phyloP scores from a whole-genome alignment of 2,888 invertebrate species.

The Gymnosoma rotundatum region DNA sequence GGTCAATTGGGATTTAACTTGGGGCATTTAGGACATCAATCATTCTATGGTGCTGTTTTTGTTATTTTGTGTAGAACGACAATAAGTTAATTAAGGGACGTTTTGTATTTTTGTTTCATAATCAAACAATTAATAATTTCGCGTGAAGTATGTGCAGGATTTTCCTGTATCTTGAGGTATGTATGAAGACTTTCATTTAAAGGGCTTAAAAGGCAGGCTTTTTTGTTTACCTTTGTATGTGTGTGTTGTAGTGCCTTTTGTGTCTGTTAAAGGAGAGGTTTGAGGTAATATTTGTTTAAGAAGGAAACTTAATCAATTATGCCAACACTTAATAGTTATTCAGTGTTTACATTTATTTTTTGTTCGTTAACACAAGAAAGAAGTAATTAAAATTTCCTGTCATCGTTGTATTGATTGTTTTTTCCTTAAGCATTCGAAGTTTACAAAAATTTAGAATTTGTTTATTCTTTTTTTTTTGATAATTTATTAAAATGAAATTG shows the following conservation, averaged over 20 bases:
- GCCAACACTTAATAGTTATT: slow-evolving; percentile 49
- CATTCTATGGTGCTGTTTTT: slow-evolving; percentile 51
- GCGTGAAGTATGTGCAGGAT: slow-evolving; percentile 10
- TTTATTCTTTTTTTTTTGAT: too few species aligned
- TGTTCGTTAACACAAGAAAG: slow-evolving; percentile 31
- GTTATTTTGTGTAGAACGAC: slow-evolving; percentile 26
- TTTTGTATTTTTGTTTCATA: slow-evolving; percentile 21
- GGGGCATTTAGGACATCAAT: slow-evolving; percentile 55
- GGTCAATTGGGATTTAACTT: too few species aligned
- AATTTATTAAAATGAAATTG: too few species aligned
- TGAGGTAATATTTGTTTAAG: slow-evolving; percentile 30
- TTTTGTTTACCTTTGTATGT: background rate
- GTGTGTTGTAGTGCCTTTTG: slow-evolving; percentile 8
- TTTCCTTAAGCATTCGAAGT: background rate
- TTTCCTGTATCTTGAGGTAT: background rate
- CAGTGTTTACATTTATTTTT: background rate
- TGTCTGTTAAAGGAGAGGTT: background rate
- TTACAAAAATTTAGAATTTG: too few species aligned
- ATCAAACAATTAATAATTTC: slow-evolving; percentile 9
- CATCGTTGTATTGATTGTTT: background rate
- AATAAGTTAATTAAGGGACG: slow-evolving; percentile 54
- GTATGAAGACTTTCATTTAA: slow-evolving; percentile 25
- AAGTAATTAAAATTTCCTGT: slow-evolving; percentile 46
- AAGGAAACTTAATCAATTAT: slow-evolving; percentile 56
- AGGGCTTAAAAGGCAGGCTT: background rate